Evolutionary conservation across 2,113 vertebrate genomes (phyloP).

Genomic region (Pontoporia blainvillei): DNA sequence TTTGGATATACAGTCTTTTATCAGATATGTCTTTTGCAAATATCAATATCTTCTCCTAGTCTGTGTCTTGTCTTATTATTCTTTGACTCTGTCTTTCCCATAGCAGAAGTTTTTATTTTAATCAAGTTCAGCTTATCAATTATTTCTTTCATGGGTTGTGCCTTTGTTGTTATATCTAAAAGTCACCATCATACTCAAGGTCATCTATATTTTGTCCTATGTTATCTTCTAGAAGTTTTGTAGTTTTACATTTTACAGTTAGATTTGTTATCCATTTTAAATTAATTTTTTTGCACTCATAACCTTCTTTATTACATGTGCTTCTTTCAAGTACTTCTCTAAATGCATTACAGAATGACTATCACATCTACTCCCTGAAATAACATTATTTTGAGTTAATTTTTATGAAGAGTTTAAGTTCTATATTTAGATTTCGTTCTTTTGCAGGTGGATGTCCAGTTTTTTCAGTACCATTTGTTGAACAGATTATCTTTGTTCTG

Average conservation of each 20-base stretch:
- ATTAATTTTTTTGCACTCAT: not conserved
- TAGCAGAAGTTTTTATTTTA: not conserved
- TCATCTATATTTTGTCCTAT: not conserved
- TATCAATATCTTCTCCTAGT: not conserved
- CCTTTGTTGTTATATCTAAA: not conserved
- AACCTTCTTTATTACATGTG: not conserved
- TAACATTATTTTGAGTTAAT: not conserved
- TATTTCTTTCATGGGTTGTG: not conserved
- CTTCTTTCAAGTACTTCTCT: not conserved
- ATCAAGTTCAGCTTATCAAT: not conserved
- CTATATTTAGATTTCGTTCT: not conserved
- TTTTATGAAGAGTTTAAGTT: not conserved
- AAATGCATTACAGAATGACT: not conserved
- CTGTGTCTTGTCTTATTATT: not conserved
- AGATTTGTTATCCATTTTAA: not conserved
- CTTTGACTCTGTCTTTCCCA: not conserved
- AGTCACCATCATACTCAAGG: not conserved
- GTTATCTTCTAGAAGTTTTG: not conserved
- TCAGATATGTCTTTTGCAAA: not conserved
- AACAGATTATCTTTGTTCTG: not conserved
- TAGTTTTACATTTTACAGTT: not conserved
- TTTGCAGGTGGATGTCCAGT: not conserved
- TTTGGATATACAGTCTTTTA: not conserved
- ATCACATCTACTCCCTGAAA: not conserved
- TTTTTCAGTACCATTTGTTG: not conserved